Evolutionary conservation across 2,888 invertebrate genomes (phyloP), one percentile per base, ranked within the genome.

Genomic region (Drosophila monieri): DNA sequence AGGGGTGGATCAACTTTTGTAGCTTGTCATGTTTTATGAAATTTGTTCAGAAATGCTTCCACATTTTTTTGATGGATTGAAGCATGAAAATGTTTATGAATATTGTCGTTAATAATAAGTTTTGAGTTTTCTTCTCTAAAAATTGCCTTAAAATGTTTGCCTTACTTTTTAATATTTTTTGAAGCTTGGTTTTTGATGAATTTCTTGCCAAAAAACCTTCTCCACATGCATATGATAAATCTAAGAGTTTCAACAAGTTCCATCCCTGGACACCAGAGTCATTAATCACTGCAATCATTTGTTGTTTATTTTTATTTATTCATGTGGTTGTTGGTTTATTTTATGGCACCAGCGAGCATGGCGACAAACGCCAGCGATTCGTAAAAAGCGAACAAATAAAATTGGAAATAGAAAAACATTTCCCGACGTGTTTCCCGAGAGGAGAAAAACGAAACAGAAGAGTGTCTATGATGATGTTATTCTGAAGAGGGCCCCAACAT

Each of bases 231-330:
- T 23, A 37, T 57, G 67, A 67, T 32, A 57, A 27, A 62, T 76
- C 39, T 49, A 35, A 52, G 18, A 52, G 37, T 49, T 71, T 46
- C 47, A 64, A 9, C 30, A 60, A 74, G 48, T 61, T 49, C 62
- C 59, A 68, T 67, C 58, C 67, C 64, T 27, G 57, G 55, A 52
- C 72, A 55, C 52, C 54, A 43, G 43, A 48, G 62, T 67, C 88
- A 84, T 84, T 74, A 86, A 88, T 84, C 88, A 84, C 68, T 74
- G 61, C 48, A 46, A 46, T 43, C 58, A 54, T 71, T 73, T 67
- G 39, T 76, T 88, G 61, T 72, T 81, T 85, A 73, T 87, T 81
- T 74, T 77, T 61, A 49, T 66, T 60, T 70, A 43, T 60, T 66
- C 61, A 43, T 48, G 57, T 69, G 18, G 18, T 41, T 69, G 62